phyloP scores from a whole-genome alignment of 2,888 invertebrate genomes.

The Cephus runcator region DNA sequence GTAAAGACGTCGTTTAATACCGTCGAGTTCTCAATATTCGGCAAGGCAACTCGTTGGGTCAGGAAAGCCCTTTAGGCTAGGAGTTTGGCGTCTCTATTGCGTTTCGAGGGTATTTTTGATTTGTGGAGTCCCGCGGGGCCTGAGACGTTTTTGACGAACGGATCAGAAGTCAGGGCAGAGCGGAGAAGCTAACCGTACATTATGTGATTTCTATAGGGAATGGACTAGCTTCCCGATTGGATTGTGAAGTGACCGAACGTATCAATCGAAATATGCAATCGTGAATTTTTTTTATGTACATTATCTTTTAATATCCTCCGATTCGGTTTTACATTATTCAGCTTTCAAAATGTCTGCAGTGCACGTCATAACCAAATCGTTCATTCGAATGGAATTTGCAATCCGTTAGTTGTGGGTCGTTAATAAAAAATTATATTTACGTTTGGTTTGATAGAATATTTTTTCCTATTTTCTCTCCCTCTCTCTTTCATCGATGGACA shows the following conservation, averaged over 20 bases:
- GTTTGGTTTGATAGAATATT: no score
- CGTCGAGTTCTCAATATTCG: neutral
- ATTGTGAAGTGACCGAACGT: constrained; percentile 55
- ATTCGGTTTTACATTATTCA: neutral
- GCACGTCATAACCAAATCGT: neutral
- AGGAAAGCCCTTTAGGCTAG: neutral
- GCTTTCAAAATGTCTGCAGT: neutral
- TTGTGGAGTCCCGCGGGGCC: constrained; percentile 51
- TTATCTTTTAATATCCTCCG: neutral
- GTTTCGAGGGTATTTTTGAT: constrained; percentile 58
- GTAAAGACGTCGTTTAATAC: neutral
- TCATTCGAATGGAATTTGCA: no score
- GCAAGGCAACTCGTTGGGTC: neutral
- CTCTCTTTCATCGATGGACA: neutral
- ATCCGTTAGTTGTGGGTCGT: no score
- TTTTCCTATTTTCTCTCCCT: neutral
- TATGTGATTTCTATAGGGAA: constrained; percentile 65
- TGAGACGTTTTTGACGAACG: neutral
- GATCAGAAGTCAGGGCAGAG: neutral
- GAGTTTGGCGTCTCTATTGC: constrained; percentile 35
- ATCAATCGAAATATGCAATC: neutral
- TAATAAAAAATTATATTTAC: no score
- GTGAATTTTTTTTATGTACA: neutral
- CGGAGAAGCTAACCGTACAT: constrained; percentile 57
- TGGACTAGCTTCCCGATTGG: constrained; percentile 62